Conservation (phyloP, 2,888 invertebrate genomes). For the Epicampocera succincta region DNA sequence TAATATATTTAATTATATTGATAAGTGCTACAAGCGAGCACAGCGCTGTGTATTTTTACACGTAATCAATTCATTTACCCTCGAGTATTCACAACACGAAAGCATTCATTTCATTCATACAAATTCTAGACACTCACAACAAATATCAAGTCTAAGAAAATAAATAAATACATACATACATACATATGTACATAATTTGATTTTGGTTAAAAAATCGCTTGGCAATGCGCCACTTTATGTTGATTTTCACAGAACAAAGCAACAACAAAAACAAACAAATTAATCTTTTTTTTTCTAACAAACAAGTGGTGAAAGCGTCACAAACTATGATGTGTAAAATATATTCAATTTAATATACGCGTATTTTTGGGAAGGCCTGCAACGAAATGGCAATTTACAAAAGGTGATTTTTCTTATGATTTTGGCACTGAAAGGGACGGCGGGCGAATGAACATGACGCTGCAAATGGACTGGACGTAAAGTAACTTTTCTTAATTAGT, state of each 20-base stretch:
- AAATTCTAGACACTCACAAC: slow-evolving; percentile 16
- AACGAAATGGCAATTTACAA: slow-evolving; percentile 5
- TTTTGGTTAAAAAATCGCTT: slow-evolving; percentile 27
- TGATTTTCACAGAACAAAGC: slow-evolving; percentile 3
- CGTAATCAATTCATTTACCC: slow-evolving; percentile 33
- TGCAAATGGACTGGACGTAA: too few species aligned
- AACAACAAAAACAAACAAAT: slow-evolving; percentile 15
- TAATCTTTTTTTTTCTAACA: slow-evolving; percentile 33
- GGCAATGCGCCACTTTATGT: slow-evolving; percentile 37
- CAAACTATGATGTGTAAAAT: slow-evolving; percentile 29
- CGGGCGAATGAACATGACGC: too few species aligned
- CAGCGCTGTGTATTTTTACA: slow-evolving; percentile 10
- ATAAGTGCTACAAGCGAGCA: slow-evolving; percentile 7
- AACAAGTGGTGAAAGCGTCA: slow-evolving; percentile 20
- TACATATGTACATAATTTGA: too few species aligned
- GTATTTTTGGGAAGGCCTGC: slow-evolving; percentile 5
- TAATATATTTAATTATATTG: neutral
- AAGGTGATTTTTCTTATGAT: neutral
- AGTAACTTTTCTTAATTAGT: too few species aligned
- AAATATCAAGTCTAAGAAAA: slow-evolving; percentile 28
- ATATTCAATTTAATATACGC: neutral
- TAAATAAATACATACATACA: too few species aligned
- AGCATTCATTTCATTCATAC: slow-evolving; percentile 40
- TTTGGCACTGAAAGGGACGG: neutral
- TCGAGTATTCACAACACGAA: slow-evolving; percentile 42